Evolutionary conservation across 1,140 invertebrate species (phyloP), one percentile per base, ranked within the genome.

Genomic region (Patella vulgata): DNA sequence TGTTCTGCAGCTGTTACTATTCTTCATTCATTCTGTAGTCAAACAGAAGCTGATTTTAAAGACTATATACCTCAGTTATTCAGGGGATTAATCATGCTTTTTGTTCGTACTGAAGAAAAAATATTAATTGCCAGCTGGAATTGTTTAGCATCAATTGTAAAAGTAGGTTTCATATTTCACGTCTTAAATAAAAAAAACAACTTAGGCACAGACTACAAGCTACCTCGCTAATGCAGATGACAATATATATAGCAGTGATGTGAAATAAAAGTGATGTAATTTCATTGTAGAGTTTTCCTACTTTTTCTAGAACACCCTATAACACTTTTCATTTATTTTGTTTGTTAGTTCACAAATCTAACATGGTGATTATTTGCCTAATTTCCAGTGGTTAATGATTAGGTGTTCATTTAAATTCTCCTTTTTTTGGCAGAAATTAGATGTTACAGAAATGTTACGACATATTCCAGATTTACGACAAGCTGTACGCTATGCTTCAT

Each of bases 401-500:
- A n/a, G n/a, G n/a, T n/a, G n/a, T n/a, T n/a, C n/a, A n/a, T n/a
- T n/a, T n/a, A n/a, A n/a, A n/a, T n/a, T n/a, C n/a, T n/a, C n/a
- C n/a, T n/a, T n/a, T 52, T 46, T 6, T 59, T 56, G 76, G 27
- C 65, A 90, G 88, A 92, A 90, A 69, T 83, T 97, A 42, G 91
- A 92, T 81, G 86, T 92, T 3, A 88, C 91, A 66, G 90, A 93
- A 69, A 92, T 93, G 86, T 89, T 93, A 3, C 87, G 88, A 17
- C 92, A 95, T 75, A 92, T 98, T 21, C 87, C 89, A 9, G 95
- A 97, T 81, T 90, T 98, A 47, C 87, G 95, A 47, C 94, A 96
- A 86, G 94, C 95, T 30, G 90, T 98, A 12, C 87, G 93, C 43
- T 95, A 92, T 86, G 95, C 94, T 40, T 89, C 91, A 4, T 92